Base-by-base conservation (phyloP, 2,113 vertebrate species). In the Psilopsiagon aymara region DNA sequence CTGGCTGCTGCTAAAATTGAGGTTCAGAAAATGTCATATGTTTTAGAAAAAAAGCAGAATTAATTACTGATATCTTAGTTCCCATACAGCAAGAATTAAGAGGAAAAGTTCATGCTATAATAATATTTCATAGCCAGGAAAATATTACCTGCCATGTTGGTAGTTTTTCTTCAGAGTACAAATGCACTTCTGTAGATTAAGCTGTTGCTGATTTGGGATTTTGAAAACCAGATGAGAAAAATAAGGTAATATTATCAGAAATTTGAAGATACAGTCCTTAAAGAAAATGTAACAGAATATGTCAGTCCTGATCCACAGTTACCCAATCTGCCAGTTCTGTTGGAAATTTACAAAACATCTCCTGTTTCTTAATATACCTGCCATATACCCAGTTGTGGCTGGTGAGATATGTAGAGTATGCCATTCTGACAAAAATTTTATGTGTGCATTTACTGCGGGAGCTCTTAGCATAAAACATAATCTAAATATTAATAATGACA, bases 401-500 rank as follows among this genome's bases (percentile, higher is more conserved):
- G 43, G 53, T 75, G 3, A 91, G 84, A 75, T 63, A 11, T 86
- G n/a, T 47, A 28, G n/a, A 84, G 16, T 41, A 27, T 28, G 70
- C 49, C 9, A 19, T 59, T 73, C 51, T 79, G 27, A 64, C 7
- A 88, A 57, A 73, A 80, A 86, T 60, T 81, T 84, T 84, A 51
- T 82, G 52, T n/a, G 62, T 46, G 9, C 41, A 41, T 79, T 89
- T 88, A 74, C 7, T 14, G 24, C 84, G 37, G 73, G 51, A 96
- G 46, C 53, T 69, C 51, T 84, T 78, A 95, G 23, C 27, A 46
- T 84, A 86, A 94, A 88, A 75, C n/a, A 17, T 70, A 70, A 86
- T 14, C 37, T 94, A 92, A 84, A 89, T 75, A 89, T 95, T 93
- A 86, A 86, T 70, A 70, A 86, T 60, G 11, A 81, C 51, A 91